Evolutionary conservation across 1,140 invertebrate species (phyloP).

Genomic region (Drosophila baimaii): DNA sequence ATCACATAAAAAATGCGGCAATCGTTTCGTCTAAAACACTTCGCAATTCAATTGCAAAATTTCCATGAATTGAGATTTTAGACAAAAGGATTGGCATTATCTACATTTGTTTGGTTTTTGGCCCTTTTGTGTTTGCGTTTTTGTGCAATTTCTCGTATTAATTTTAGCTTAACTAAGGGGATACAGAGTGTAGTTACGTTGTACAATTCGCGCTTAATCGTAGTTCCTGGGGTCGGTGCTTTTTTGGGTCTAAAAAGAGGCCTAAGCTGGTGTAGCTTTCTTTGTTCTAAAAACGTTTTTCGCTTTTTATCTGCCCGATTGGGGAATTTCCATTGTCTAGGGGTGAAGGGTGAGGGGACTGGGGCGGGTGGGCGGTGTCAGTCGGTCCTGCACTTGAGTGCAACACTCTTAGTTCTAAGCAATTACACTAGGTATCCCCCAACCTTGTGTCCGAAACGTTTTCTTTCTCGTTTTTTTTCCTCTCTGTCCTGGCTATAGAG

Average conservation of each 20-base stretch:
- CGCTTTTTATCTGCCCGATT: conserved; percentile 31
- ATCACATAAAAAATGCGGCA: conserved; percentile 80
- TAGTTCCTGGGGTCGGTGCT: conserved; percentile 31
- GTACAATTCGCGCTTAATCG: conserved; percentile 54
- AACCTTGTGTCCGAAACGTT: conserved; percentile 74
- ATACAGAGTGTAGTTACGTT: conserved; percentile 84
- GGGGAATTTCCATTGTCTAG: conserved; percentile 47
- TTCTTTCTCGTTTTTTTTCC: conserved; percentile 22
- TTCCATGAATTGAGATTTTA: conserved; percentile 78
- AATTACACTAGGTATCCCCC: conserved; percentile 84
- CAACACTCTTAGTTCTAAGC: conserved; percentile 75
- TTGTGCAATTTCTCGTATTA: conserved; percentile 46
- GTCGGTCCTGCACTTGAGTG: conserved; percentile 73
- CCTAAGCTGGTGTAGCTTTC: conserved; percentile 30
- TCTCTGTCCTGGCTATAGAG: conserved; percentile 31
- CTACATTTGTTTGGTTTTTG: conserved; percentile 64
- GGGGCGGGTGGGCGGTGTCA: conserved; percentile 18
- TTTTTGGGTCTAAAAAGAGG: conserved; percentile 38
- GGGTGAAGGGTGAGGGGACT: conserved; percentile 5
- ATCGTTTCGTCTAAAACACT: conserved; percentile 84
- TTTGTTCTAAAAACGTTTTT: conserved; percentile 8
- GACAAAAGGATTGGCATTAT: conserved; percentile 84
- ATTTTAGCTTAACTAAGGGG: conserved; percentile 81
- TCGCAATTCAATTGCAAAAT: conserved; percentile 54
- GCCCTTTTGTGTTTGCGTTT: conserved; percentile 35